phyloP scores from a whole-genome alignment of 2,888 invertebrate genomes.

The Graphium colonna region DNA sequence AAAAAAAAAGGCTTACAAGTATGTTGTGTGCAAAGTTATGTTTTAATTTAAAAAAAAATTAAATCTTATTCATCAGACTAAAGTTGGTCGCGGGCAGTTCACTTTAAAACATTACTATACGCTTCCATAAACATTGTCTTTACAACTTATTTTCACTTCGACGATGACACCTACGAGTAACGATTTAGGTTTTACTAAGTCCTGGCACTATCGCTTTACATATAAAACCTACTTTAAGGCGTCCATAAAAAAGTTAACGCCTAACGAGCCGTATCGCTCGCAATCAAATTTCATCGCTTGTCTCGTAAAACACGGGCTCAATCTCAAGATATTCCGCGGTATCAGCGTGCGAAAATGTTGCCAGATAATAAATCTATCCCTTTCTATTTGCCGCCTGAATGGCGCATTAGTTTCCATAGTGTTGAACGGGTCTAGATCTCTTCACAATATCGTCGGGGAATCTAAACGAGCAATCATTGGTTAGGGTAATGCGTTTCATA shows the following conservation, averaged over 20 bases:
- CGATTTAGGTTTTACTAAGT: background rate
- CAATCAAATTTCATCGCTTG: conserved; percentile 13
- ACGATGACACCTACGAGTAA: background rate
- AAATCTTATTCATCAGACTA: background rate
- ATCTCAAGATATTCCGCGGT: conserved; percentile 13
- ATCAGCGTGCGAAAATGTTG: conserved; percentile 21
- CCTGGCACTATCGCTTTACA: background rate
- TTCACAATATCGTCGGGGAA: background rate
- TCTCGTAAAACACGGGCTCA: conserved; percentile 15
- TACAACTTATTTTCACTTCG: background rate
- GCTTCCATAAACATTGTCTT: background rate
- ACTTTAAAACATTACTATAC: no score
- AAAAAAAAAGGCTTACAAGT: no score
- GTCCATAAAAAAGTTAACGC: conserved; percentile 2
- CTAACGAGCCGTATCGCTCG: conserved; percentile 5
- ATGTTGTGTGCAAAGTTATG: no score
- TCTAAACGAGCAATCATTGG: background rate
- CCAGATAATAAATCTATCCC: conserved; percentile 19
- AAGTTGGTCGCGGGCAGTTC: background rate
- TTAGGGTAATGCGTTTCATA: background rate
- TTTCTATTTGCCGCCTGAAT: conserved; percentile 18
- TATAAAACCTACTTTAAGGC: background rate
- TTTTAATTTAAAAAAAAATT: no score
- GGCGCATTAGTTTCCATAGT: background rate
- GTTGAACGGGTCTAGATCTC: background rate